Evolutionary conservation across 2,113 vertebrate genomes (phyloP).

Genomic region (Coryphaenoides rupestris): DNA sequence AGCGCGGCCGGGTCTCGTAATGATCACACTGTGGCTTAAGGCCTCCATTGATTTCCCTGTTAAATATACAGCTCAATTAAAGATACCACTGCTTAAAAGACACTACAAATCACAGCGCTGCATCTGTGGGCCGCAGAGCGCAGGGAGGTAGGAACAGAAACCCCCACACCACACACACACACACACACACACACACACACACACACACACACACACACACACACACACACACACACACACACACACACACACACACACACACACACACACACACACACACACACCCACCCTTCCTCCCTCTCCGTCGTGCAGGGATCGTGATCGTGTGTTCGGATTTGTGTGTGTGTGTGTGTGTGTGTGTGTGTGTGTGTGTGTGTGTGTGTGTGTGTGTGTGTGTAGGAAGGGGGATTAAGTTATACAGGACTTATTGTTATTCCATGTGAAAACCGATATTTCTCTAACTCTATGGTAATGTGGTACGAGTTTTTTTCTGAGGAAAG

Average conservation of each 20-base stretch:
- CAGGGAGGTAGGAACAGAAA: slow-evolving; percentile 23
- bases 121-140: slow-evolving; percentile 19
- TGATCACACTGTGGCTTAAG: slow-evolving; percentile 63
- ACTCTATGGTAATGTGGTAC: neutral
- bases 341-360: slow-evolving; percentile 1
- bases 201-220: slow-evolving; percentile 3
- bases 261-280: slow-evolving; percentile 1
- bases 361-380: neutral
- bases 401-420: slow-evolving; percentile 10
- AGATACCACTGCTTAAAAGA: slow-evolving; percentile 69
- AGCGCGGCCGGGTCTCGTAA: slow-evolving; percentile 49
- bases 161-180: too few species aligned
- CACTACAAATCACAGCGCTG: slow-evolving; percentile 43
- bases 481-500: neutral
- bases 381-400: slow-evolving; percentile 5
- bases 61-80: slow-evolving; percentile 77
- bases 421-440: slow-evolving; percentile 12
- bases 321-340: neutral
- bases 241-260: too few species aligned
- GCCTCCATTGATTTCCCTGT: slow-evolving; percentile 71
- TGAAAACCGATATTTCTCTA: slow-evolving; percentile 22
- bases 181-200: too few species aligned
- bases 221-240: too few species aligned
- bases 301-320: neutral
- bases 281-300: neutral